Percentiles rank a stretch among this genome's conserved stretches.
phyloP scores from a whole-genome alignment of 2,888 invertebrate species.

The Tetragnatha montana region DNA sequence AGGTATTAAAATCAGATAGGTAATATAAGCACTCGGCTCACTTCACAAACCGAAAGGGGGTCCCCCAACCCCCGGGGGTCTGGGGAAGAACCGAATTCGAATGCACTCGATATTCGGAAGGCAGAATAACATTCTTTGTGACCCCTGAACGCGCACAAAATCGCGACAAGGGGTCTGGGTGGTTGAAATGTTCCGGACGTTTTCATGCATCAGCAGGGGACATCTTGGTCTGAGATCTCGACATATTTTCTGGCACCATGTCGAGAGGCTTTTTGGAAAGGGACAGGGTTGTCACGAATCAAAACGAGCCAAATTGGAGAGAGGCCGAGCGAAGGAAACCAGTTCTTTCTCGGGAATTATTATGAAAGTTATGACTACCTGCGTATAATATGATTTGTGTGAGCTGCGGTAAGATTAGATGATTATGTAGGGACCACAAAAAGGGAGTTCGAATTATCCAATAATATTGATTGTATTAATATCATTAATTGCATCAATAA shows the following conservation, averaged over 20 bases:
- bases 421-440: too few species aligned
- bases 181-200: slow-evolving; percentile 30
- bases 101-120: slow-evolving; percentile 1
- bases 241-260: slow-evolving; percentile 51
- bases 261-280: slow-evolving; percentile 27
- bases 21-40: slow-evolving; percentile 34
- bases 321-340: too few species aligned
- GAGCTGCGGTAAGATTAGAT: too few species aligned
- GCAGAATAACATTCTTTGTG: slow-evolving; percentile 39
- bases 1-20: slow-evolving; percentile 38
- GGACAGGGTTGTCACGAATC: background rate
- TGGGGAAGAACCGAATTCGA: background rate
- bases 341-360: too few species aligned
- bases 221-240: slow-evolving; percentile 27
- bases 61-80: slow-evolving; percentile 21
- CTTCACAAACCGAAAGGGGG: slow-evolving; percentile 25
- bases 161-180: slow-evolving; percentile 36
- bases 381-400: too few species aligned
- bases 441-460: too few species aligned
- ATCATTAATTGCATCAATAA: too few species aligned
- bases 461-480: too few species aligned
- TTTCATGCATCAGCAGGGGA: slow-evolving; percentile 6
- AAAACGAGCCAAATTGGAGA: too few species aligned
- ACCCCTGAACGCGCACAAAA: slow-evolving; percentile 15
- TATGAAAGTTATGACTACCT: too few species aligned